These are phyloP conservation scores for Rhinogobio ventralis DNA, from an alignment of 2,797 vertebrate species.

Conservation along the genomic window DNA sequence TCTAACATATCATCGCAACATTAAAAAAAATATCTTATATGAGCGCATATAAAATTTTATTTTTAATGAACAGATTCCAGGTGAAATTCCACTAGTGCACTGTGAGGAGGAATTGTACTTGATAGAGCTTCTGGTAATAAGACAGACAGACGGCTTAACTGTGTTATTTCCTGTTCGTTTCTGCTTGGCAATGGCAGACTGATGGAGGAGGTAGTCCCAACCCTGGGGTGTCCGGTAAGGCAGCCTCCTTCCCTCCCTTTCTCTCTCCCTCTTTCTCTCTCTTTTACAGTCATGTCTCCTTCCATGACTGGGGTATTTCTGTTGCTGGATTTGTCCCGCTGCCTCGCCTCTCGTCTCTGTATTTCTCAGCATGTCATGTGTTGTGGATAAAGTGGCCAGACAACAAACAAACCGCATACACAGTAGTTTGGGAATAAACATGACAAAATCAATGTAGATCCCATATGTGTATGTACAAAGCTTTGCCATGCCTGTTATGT, in stretches of 20 bases:
- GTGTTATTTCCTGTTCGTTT: slow-evolving; percentile 95
- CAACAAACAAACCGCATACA: neutral
- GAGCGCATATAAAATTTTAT: slow-evolving; percentile 29
- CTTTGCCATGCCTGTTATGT: slow-evolving; percentile 15
- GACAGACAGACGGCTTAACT: slow-evolving; percentile 77
- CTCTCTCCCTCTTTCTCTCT: slow-evolving; percentile 20
- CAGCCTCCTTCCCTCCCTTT: slow-evolving; percentile 63
- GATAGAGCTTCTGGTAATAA: slow-evolving; percentile 1
- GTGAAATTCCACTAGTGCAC: slow-evolving; percentile 62
- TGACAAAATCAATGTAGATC: slow-evolving; percentile 11
- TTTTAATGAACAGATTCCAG: slow-evolving; percentile 6
- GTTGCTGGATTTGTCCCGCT: slow-evolving; percentile 36
- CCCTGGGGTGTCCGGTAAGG: slow-evolving; percentile 96
- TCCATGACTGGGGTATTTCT: slow-evolving; percentile 28
- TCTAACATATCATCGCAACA: slow-evolving; percentile 27
- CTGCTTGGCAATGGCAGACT: slow-evolving; percentile 98
- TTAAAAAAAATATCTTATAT: slow-evolving; percentile 43
- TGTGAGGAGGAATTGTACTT: neutral
- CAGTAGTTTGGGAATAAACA: slow-evolving; percentile 9
- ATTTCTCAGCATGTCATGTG: slow-evolving; percentile 53
- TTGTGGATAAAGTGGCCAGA: slow-evolving; percentile 10
- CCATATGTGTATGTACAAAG: slow-evolving; percentile 12
- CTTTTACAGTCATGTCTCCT: slow-evolving; percentile 24
- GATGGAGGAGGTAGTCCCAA: slow-evolving; percentile 94
- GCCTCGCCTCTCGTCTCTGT: slow-evolving; percentile 41